Percentiles rank a stretch among this genome's conserved stretches.
These are phyloP conservation scores for Hydrotaea diabolus DNA, from an alignment of 2,888 invertebrate species.

Conservation along the genomic window DNA sequence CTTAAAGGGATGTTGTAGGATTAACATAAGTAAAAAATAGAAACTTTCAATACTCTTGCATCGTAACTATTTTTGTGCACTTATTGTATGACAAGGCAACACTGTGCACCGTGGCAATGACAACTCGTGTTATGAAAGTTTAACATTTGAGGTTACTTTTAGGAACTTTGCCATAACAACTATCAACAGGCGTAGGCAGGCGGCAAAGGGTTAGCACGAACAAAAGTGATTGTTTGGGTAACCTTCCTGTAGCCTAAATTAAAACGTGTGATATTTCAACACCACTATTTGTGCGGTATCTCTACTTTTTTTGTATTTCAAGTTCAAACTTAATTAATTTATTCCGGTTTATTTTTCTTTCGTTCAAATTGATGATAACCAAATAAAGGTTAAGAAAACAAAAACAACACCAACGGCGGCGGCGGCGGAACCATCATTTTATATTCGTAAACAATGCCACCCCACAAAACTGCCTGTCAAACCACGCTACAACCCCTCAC, in stretches of 20 bases:
- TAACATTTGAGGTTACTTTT: background rate
- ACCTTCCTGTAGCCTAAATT: background rate
- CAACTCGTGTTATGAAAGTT: too few relatives aligned
- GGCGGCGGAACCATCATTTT: background rate
- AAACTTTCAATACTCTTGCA: too few relatives aligned
- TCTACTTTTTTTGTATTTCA: constrained; percentile 44
- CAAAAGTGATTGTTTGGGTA: too few relatives aligned
- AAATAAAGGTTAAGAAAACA: constrained; percentile 15
- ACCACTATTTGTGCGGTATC: background rate
- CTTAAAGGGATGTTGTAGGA: too few relatives aligned
- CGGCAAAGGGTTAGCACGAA: background rate
- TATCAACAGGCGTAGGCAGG: background rate
- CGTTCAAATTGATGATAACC: constrained; percentile 12
- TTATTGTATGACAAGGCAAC: too few relatives aligned
- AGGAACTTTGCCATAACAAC: background rate
- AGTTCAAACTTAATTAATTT: constrained; percentile 64
- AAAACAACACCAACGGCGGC: background rate
- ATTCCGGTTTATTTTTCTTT: background rate
- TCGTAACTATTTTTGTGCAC: too few relatives aligned
- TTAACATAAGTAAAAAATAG: too few relatives aligned
- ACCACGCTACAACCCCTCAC: background rate
- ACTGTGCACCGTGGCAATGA: too few relatives aligned
- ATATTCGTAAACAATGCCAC: background rate
- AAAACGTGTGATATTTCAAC: background rate
- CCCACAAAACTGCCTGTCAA: background rate